Evolutionary conservation across 2,113 vertebrate species (phyloP).

Genomic region (Elanus axillaris): DNA sequence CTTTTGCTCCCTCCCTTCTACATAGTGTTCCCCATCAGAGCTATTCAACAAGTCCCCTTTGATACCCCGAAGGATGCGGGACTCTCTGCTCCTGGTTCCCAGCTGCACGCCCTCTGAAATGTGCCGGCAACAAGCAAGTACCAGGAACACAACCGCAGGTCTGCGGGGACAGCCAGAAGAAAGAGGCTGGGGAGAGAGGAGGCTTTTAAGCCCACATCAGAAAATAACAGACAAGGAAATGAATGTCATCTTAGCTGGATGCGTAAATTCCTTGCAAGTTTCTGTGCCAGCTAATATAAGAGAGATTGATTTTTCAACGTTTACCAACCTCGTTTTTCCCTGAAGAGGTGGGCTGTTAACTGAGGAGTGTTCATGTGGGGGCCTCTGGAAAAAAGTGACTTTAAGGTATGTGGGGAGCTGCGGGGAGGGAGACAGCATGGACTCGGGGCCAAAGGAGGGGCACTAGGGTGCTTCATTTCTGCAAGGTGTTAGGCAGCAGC

Average conservation of each 20-base stretch:
- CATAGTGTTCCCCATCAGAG: background rate
- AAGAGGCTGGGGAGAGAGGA: background rate
- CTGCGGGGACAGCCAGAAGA: background rate
- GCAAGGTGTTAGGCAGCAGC: background rate
- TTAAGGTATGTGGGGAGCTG: background rate
- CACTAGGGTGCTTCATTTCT: accelerated
- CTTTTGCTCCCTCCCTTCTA: background rate
- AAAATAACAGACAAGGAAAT: background rate
- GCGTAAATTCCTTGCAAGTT: background rate
- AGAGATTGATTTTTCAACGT: background rate
- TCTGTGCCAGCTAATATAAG: background rate
- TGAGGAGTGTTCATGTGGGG: accelerated
- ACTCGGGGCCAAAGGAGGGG: background rate
- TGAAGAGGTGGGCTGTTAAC: background rate
- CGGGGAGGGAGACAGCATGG: background rate
- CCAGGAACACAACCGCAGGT: background rate
- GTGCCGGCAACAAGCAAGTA: accelerated
- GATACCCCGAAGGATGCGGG: background rate
- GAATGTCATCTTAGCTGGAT: background rate
- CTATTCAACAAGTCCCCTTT: accelerated
- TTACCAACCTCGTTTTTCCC: background rate
- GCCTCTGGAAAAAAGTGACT: background rate
- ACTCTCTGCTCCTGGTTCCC: background rate
- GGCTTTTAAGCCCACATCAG: background rate
- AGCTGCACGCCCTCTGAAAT: background rate